Conservation (phyloP, 1,140 invertebrate genomes). For the Battus philenor region DNA sequence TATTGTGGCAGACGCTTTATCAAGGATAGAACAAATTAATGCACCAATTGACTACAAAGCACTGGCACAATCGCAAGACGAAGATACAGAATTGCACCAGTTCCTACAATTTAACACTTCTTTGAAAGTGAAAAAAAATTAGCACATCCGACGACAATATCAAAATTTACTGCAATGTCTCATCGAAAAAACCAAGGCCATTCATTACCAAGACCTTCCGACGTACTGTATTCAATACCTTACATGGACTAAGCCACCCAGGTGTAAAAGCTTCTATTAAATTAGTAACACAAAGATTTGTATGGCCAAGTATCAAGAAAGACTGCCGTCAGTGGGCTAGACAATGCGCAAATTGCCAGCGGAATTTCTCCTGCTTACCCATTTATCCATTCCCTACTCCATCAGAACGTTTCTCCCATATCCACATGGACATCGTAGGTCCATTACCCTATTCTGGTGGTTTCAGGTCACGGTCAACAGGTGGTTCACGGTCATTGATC, state of each 20-base stretch:
- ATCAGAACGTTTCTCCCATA: conserved; percentile 22
- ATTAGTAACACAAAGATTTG: conserved; percentile 47
- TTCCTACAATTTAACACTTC: conserved; percentile 13
- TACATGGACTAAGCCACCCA: conserved; percentile 49
- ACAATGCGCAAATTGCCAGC: conserved; percentile 22
- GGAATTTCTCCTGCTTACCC: conserved; percentile 19
- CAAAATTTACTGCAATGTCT: conserved; percentile 29
- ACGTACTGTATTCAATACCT: conserved; percentile 29
- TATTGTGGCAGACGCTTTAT: conserved; percentile 39
- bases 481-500: conserved; percentile 36
- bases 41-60: conserved; percentile 18
- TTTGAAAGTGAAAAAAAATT: conserved; percentile 16
- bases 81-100: conserved; percentile 24
- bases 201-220: conserved; percentile 30
- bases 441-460: conserved; percentile 29
- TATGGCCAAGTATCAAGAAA: conserved; percentile 52
- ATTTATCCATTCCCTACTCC: conserved; percentile 24
- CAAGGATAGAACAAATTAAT: conserved; percentile 28
- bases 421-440: conserved; percentile 49
- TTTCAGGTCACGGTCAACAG: too few relatives aligned
- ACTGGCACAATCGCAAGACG: conserved; percentile 23
- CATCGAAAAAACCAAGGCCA: conserved; percentile 19
- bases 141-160: not conserved
- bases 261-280: conserved; percentile 36
- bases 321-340: conserved; percentile 34